Conservation (phyloP, 35 echinoderm and acorn worm species). For the Stichopus chloronotus region DNA sequence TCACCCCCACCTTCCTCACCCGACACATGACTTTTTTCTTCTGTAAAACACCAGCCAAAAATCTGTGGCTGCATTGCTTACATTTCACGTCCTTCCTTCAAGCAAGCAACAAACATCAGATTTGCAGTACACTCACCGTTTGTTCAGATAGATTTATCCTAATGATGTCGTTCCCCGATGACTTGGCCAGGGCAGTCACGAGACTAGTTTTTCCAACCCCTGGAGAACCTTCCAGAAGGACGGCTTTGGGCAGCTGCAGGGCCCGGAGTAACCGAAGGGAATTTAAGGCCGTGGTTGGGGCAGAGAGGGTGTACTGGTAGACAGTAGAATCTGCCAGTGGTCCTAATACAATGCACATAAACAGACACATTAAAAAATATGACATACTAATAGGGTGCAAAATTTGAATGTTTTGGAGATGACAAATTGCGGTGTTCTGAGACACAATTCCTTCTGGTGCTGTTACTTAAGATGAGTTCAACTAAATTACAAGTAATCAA, state of each 20-base stretch:
- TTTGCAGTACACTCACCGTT: conserved; percentile 73
- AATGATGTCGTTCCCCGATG: conserved; percentile 80
- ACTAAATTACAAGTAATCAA: too few relatives aligned
- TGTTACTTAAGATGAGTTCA: too few relatives aligned
- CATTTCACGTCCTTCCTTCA: too few relatives aligned
- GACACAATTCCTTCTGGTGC: too few relatives aligned
- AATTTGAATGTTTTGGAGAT: background rate
- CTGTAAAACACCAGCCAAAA: too few relatives aligned
- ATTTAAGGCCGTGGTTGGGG: conserved; percentile 87
- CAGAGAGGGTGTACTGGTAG: conserved; percentile 76
- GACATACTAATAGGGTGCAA: background rate
- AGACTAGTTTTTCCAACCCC: conserved; percentile 92
- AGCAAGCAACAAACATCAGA: too few relatives aligned
- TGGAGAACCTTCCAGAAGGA: conserved; percentile 87
- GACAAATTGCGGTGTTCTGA: background rate
- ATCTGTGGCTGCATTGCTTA: too few relatives aligned
- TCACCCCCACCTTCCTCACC: too few relatives aligned
- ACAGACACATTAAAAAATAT: background rate
- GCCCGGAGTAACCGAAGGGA: conserved; percentile 74
- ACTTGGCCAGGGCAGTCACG: conserved; percentile 81
- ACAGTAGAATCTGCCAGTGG: conserved; percentile 2
- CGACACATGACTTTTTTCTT: too few relatives aligned
- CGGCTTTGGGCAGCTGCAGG: conserved; percentile 82
- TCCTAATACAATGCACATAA: conserved; percentile 3
- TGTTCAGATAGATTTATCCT: conserved; percentile 97